Conservation (phyloP, 2,797 vertebrate species). For the Botia almorhae region DNA sequence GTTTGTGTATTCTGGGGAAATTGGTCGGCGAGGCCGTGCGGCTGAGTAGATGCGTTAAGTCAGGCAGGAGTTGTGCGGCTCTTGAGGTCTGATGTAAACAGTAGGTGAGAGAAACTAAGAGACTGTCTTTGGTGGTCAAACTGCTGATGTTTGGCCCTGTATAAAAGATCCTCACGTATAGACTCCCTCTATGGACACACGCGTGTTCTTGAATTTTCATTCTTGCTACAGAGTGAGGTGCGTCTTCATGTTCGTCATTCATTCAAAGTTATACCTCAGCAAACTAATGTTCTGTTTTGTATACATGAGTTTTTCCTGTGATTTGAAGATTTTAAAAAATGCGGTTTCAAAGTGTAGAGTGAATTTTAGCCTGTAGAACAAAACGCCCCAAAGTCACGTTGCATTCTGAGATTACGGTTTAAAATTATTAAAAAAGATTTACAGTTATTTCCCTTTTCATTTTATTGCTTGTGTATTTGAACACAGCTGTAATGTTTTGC, state of each 20-base stretch:
- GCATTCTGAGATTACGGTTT: neutral
- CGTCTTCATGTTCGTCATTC: neutral
- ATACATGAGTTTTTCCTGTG: neutral
- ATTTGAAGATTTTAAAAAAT: neutral
- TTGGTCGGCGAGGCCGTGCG: constrained; percentile 16
- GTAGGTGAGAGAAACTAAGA: constrained; percentile 44
- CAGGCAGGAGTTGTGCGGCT: constrained; percentile 28
- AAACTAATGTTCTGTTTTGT: constrained; percentile 27
- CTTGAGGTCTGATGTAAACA: constrained; percentile 54
- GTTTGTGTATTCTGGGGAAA: constrained; percentile 46
- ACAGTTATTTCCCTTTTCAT: neutral
- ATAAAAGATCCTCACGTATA: constrained; percentile 36
- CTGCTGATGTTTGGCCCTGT: constrained; percentile 28
- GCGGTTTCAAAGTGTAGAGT: neutral
- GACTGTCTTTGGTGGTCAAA: constrained; percentile 40
- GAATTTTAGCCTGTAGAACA: neutral
- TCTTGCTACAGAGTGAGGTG: neutral
- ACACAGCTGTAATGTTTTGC: constrained; percentile 25
- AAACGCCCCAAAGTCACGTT: neutral
- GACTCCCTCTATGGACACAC: constrained; percentile 23
- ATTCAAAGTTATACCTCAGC: constrained; percentile 30
- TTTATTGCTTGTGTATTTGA: neutral
- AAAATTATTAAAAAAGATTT: no score
- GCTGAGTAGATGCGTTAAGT: constrained; percentile 39
- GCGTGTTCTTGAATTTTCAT: constrained; percentile 19